Percentiles rank a stretch among this genome's conserved stretches.
These are phyloP conservation scores for Cricetomys ansorgei DNA, from an alignment of 2,113 vertebrate genomes.

Conservation along the genomic window DNA sequence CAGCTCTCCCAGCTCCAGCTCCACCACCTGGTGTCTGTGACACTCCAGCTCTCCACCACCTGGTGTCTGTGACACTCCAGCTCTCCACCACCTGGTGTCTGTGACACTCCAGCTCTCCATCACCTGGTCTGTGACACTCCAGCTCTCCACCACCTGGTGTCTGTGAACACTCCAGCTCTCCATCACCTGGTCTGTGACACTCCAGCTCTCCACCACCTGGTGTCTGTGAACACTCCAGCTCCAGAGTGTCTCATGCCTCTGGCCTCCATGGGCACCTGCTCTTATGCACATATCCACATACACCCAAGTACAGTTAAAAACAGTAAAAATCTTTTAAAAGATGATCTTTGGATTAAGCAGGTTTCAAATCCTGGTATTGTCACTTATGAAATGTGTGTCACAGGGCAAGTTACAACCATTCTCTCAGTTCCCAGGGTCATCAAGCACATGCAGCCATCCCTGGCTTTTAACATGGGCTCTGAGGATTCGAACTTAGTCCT, in stretches of 20 bases:
- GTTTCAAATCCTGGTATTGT: not conserved
- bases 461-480: not conserved
- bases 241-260: not conserved
- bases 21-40: no score
- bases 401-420: not conserved
- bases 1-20: no score
- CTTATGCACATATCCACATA: not conserved
- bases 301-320: not conserved
- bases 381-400: not conserved
- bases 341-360: not conserved
- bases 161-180: no score
- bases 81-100: no score
- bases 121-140: no score
- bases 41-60: no score
- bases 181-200: no score
- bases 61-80: no score
- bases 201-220: no score
- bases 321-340: not conserved
- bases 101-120: no score
- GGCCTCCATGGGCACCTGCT: not conserved
- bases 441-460: not conserved
- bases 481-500: not conserved
- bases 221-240: no score
- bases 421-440: not conserved
- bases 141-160: no score